Evolutionary conservation across 2,113 vertebrate genomes (phyloP), one percentile per base, ranked within the genome.

Genomic region (Rhinichthys klamathensis): DNA sequence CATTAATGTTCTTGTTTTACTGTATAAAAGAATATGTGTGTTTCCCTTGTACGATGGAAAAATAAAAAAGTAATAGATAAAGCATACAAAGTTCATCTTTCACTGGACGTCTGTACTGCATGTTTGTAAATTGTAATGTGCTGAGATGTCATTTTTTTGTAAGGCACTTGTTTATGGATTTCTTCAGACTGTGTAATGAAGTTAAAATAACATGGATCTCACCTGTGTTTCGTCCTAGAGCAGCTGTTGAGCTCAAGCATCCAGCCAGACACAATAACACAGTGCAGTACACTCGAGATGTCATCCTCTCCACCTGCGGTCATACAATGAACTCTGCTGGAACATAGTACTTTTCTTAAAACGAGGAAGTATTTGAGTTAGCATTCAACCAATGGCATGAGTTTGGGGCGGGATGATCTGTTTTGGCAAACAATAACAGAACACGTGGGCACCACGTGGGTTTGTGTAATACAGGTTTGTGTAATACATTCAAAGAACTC

Each of bases 171-270:
- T 41, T 41, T 41, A 41, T 41, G 41, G 41, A 41, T 41, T 10
- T 41, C 41, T 41, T 41, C 41, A 41, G 41, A 10, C 9, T 41
- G 41, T 10, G 8, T 41, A 41, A 2, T 41, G 8, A 41, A 41
- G 41, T 41, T 41, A 2, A 41, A 41, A 41, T 8, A 10, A 41
- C 41, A 41, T 10, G 8, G 8, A 41, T 58, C 87, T 91, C 77
- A 90, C 90, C 87, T 84, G 77, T 87, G 80, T 89, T 89, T 8
- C 3, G 80, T 84, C 70, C 72, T 69, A 80, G 27, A 23, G 69
- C 32, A 15, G 77, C 86, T 38, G 49, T 13, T 27, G 63, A 15
- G 30, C 46, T 78, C 4, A 25, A 73, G 79, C 83, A 88, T 85
- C 85, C 84, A 51, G 60, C 46, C 84, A 89, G 61, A 63, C 67